phyloP scores from a whole-genome alignment of 2,797 vertebrate genomes.

The Columba guinea region DNA sequence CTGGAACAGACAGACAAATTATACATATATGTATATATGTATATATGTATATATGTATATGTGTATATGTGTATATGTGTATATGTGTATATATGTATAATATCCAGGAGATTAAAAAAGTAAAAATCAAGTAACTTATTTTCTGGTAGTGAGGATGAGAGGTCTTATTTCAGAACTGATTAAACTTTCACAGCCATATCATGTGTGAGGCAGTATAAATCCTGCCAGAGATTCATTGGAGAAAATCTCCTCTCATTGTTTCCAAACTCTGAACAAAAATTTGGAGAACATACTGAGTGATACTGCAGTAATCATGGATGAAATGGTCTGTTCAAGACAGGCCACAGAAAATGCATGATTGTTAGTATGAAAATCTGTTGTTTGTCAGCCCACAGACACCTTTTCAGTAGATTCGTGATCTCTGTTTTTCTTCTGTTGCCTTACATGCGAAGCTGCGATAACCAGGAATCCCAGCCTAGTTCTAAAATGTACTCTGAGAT shows the following conservation, averaged over 20 bases:
- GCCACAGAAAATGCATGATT: neutral
- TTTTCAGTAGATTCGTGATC: neutral
- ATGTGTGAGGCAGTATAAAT: neutral
- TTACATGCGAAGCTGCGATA: neutral
- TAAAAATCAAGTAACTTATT: neutral
- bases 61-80: too few species aligned
- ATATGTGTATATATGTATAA: neutral
- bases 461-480: neutral
- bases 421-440: neutral
- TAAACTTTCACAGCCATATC: neutral
- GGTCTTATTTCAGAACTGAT: neutral
- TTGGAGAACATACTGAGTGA: neutral
- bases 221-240: neutral
- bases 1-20: neutral
- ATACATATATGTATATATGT: too few species aligned
- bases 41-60: too few species aligned
- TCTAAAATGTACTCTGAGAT: neutral
- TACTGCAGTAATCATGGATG: neutral
- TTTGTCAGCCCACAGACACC: neutral
- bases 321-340: neutral
- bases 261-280: neutral
- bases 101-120: neutral
- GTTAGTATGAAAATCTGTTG: neutral
- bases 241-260: neutral
- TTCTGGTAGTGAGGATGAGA: neutral